Conservation (phyloP, 2,888 invertebrate genomes). For the Netelia melanura region DNA sequence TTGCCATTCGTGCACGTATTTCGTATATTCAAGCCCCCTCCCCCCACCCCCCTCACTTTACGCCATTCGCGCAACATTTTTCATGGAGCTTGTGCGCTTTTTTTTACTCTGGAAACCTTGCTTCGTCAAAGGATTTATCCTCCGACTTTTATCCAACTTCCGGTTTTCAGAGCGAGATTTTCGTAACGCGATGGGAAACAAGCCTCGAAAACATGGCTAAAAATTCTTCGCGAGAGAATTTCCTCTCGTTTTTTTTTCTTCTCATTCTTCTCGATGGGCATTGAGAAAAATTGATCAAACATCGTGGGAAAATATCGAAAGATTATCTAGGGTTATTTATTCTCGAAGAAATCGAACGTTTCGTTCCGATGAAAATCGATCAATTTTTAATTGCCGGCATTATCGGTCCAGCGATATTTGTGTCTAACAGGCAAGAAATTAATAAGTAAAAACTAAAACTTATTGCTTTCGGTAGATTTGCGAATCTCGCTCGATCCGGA, state of each 20-base stretch:
- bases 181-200: background rate
- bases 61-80: background rate
- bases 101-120: background rate
- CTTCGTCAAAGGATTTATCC: background rate
- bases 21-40: background rate
- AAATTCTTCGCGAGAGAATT: background rate
- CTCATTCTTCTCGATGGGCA: background rate
- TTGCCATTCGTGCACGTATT: background rate
- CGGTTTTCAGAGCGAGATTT: too few relatives aligned
- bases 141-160: constrained; percentile 12
- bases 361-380: too few relatives aligned
- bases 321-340: background rate
- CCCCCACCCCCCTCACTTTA: background rate
- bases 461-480: background rate
- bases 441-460: background rate
- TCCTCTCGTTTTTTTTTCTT: too few relatives aligned
- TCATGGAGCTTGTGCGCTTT: background rate
- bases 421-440: background rate
- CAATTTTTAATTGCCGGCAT: too few relatives aligned
- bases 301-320: constrained; percentile 17
- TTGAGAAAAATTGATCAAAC: constrained; percentile 27
- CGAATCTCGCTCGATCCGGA: constrained; percentile 9
- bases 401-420: background rate
- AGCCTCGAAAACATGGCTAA: background rate
- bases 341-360: too few relatives aligned